Base-by-base conservation (phyloP, 2,888 invertebrate species). In the Oscheius sp. region DNA sequence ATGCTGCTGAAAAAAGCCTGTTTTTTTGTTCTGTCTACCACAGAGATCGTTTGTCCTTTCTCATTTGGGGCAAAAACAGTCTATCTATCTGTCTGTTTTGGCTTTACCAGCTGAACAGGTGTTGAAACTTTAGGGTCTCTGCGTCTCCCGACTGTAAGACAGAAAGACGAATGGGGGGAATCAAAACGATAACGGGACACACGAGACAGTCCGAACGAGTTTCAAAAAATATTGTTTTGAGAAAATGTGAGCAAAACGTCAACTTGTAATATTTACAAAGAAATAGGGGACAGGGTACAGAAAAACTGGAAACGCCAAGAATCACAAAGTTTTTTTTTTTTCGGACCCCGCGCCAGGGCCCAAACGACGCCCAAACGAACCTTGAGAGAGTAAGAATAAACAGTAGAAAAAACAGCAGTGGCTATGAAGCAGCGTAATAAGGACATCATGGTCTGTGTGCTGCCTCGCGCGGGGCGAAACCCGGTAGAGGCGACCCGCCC, bases 371-470 rank as follows among this genome's bases (percentile, higher is more conserved):
- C 10, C 33, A 48, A 55, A 68, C 68, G 13, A 68, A 68, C 68
- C 68, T 68, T 68, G 55, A 68, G 68, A 13, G 68, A 68, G 35
- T 68, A 55, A 10, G 55, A n/a, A 42, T 53, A 37, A 13, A 55
- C 37, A 9, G 32, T 9, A n/a, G 55, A 33, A 35, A 68, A 53
- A 55, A 68, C 9, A 55, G 47, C 33, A 42, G 35, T 55, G 55
- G 55, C 68, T 68, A 68, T 33, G 68, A 68, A 63, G 63, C 65
- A 48, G 65, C 68, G 68, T 68, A 68, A 68, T 68, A 68, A 68
- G 68, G 68, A 68, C 68, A 68, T 68, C 68, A 11, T 68, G 68
- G 68, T 68, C n/a, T 35, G 53, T 33, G 42, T 55, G 68, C 55
- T 32, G 53, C 32, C 53, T 51, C 68, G 68, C 68, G 53, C 32